Base-by-base conservation (phyloP, 1,140 invertebrate species). In the Campodea augens region DNA sequence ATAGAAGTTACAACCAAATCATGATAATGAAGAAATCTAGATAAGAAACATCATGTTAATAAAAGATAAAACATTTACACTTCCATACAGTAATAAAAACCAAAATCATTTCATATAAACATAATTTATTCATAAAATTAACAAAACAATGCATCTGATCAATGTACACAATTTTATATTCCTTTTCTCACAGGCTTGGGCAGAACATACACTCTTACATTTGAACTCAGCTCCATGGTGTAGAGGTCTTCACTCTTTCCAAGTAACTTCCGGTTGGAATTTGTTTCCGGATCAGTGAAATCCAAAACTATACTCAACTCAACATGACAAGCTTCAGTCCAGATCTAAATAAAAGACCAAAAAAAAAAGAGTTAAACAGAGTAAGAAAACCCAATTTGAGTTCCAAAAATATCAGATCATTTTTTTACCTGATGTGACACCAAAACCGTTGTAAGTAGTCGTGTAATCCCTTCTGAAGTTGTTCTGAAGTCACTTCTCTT, bases 281-380 rank as follows among this genome's bases (percentile, higher is more conserved):
- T 69, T 52, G 46, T 52, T 54, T 69, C 65, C 10, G 72, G 69
- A 25, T 81, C 80, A 4, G 75, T 72, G 13, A 88, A 75, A 18
- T 84, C 75, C 23, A 90, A 59, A 15, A 83, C 85, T 13, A 91
- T 67, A 2, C 77, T 80, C 43, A 91, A 74, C 56, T 88, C 83
- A n/a, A 91, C 77, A 44, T 81, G 80, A 49, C 83, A 88, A 7
- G 83, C 75, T 60, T 90, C 86, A 46, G 81, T 83, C 83, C 84
- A 87, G 4, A 86, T 32, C 27, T 32, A 15, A 32, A 32, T 10
- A 32, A 7, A 32, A 32, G 7, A 32, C 47, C 49, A 51, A 36
- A 2, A 44, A 22, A 45, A 5, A 21, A 25, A 40, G 41, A 29
- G 25, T 13, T 25, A 40, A 47, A 38, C 5, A 29, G 24, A 23